Evolutionary conservation across 1,140 invertebrate species (phyloP).

Genomic region (Euura lappo): DNA sequence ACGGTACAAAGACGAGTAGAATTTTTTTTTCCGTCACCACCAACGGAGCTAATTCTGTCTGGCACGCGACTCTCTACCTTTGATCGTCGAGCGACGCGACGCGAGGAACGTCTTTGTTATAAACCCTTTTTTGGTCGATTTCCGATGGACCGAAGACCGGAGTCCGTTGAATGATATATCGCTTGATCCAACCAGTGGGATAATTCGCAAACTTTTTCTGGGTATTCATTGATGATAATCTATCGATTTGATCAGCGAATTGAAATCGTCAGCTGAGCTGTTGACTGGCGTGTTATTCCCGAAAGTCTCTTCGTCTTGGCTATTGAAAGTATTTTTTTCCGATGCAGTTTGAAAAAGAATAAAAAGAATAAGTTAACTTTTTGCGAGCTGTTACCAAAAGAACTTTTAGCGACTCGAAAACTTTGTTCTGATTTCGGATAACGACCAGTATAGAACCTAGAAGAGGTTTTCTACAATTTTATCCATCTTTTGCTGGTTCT

Average conservation of each 20-base stretch:
- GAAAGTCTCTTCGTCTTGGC: background rate
- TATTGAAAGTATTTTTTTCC: background rate
- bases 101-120: constrained; percentile 9
- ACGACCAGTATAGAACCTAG: background rate
- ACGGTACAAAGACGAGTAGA: background rate
- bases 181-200: background rate
- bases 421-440: constrained; percentile 1
- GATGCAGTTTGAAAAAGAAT: background rate
- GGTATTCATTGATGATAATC: too few species aligned
- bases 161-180: background rate
- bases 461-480: background rate
- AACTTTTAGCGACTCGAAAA: background rate
- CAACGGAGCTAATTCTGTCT: background rate
- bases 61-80: background rate
- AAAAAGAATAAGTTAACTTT: too few species aligned
- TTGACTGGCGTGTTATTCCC: too few species aligned
- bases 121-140: background rate
- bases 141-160: background rate
- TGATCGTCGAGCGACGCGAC: background rate
- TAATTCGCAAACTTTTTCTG: too few species aligned
- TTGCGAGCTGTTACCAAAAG: background rate
- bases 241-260: too few species aligned
- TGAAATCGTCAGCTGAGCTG: too few species aligned
- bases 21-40: background rate
- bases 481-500: background rate